Conservation (phyloP, 2,888 invertebrate genomes). For the Polylopha cassiicola region DNA sequence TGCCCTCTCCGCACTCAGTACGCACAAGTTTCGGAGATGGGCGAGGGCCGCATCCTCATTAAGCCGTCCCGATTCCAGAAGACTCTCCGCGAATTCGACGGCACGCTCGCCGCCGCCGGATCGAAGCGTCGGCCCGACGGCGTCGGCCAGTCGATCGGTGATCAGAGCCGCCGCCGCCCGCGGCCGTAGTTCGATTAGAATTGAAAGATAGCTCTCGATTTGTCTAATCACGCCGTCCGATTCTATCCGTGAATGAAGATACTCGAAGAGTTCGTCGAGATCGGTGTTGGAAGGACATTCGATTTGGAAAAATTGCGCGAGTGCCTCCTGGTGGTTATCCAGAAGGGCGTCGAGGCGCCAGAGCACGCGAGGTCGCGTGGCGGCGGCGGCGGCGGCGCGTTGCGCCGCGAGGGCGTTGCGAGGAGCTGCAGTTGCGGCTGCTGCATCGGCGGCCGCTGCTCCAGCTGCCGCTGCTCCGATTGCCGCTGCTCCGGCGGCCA, state of each 20-base stretch:
- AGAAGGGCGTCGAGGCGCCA: constrained; percentile 49
- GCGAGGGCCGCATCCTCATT: constrained; percentile 25
- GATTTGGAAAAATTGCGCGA: constrained; percentile 51
- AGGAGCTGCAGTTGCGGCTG: constrained; percentile 27
- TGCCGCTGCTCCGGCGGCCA: constrained; percentile 22
- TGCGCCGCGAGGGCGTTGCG: constrained; percentile 13
- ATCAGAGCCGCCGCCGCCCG: constrained; percentile 50
- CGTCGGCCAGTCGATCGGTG: constrained; percentile 37
- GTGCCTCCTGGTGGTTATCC: constrained; percentile 38
- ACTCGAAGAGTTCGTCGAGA: constrained; percentile 59
- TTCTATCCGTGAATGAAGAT: constrained; percentile 40
- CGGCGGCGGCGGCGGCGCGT: constrained; percentile 23
- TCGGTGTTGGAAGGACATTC: constrained; percentile 45
- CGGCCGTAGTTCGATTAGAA: constrained; percentile 47
- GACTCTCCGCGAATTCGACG: constrained; percentile 45
- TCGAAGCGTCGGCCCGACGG: constrained; percentile 33
- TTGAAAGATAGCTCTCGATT: constrained; percentile 37
- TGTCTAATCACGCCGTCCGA: constrained; percentile 31
- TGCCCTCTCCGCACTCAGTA: constrained; percentile 40
- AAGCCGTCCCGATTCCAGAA: constrained; percentile 36
- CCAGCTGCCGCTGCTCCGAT: too few species aligned
- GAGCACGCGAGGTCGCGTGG: constrained; percentile 45
- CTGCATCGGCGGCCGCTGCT: too few species aligned
- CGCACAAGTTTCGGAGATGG: constrained; percentile 36
- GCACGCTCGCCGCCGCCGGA: constrained; percentile 31